Conservation (phyloP, 2,797 vertebrate species). For the Hirundo rustica region DNA sequence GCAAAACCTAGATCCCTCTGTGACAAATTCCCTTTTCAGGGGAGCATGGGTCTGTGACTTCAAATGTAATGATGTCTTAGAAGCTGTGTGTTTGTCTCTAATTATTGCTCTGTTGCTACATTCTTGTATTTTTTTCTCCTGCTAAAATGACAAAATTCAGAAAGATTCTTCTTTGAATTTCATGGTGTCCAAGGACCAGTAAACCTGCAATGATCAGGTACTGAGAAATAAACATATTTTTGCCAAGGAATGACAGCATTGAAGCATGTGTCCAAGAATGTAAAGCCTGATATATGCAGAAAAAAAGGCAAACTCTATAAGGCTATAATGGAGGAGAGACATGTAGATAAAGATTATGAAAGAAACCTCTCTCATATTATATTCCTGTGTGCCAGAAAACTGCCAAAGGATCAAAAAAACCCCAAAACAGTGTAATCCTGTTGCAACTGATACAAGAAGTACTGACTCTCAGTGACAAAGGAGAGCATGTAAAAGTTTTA, state of each 20-base stretch:
- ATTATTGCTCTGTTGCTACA: neutral
- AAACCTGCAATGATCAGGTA: neutral
- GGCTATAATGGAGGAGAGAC: neutral
- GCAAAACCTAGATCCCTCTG: neutral
- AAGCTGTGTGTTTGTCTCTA: accelerated
- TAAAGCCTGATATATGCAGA: neutral
- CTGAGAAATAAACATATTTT: neutral
- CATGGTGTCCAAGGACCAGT: neutral
- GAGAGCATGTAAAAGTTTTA: neutral
- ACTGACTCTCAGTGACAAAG: neutral
- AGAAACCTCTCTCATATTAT: neutral
- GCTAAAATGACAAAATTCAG: neutral
- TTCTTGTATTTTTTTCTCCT: neutral
- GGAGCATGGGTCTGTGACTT: neutral
- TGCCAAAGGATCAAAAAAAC: neutral
- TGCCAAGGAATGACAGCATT: neutral
- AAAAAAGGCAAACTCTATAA: neutral
- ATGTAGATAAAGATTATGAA: neutral
- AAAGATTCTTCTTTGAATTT: neutral
- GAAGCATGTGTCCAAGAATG: neutral
- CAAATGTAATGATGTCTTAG: neutral
- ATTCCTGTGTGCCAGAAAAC: neutral
- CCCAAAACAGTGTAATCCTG: neutral
- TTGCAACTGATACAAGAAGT: neutral
- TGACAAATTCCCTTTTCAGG: neutral